Evolutionary conservation across 2,888 invertebrate genomes (phyloP), one percentile per base, ranked within the genome.

Genomic region (Schizaphis graminum): DNA sequence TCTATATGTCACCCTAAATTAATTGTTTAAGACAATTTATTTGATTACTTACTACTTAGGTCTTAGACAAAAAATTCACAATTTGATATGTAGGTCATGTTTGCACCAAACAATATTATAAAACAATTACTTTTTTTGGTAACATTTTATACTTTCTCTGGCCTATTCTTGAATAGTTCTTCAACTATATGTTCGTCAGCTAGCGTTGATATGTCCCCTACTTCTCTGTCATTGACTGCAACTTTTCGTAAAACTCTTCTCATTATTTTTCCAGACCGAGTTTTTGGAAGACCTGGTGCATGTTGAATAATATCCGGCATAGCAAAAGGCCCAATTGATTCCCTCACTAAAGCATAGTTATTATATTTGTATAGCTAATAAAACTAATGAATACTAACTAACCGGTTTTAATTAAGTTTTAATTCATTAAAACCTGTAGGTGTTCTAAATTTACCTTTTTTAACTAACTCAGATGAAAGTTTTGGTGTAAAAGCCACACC

Each of bases 211-310:
- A 97, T 97, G 96, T 99, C 99, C 8, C 99, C 99, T 85, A 99
- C 97, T 95, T 99, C 97, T 89, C 96, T 96, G 95, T 99, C 99
- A 84, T 98, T 98, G 4, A 98, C 96, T 0, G 99, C 99, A 28
- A 99, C 97, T 96, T 99, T 99, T 95, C 99, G 97, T 95, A 99
- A 96, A 94, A 99, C 98, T 95, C 99, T 97, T 94, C 99, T 97
- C 98, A 99, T 99, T 95, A 99, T 99, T 96, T 99, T 99, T 3
- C 99, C 99, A 0, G 99, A 99, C 90, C 99, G 97, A 0, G 99
- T 99, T 96, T 99, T 99, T 0, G 99, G 99, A 95, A 99, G 96
- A 0, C 98, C 98, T 0, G 99, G 98, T 0, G 99, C 99, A 96
- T 98, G 97, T 95, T 99, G 99, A 94, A 99, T 97, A 77, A 98